phyloP scores from a whole-genome alignment of 2,113 vertebrate species.

The Chionomys nivalis region DNA sequence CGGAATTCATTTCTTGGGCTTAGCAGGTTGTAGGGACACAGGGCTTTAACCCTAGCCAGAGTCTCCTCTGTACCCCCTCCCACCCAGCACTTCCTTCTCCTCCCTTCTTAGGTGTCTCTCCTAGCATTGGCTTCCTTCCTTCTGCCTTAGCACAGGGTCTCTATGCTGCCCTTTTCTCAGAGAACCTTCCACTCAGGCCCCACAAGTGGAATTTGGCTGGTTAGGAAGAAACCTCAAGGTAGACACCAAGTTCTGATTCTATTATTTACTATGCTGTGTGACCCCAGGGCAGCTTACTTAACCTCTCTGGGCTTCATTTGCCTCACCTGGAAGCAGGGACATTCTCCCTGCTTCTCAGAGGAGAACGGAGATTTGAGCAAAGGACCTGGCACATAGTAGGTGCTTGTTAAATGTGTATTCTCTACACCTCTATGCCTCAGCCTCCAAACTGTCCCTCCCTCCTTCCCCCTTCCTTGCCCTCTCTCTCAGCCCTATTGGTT shows the following conservation, averaged over 20 bases:
- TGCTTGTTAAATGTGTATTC: background rate
- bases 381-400: background rate
- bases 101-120: background rate
- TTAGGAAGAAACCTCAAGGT: accelerated
- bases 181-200: background rate
- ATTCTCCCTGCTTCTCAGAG: background rate
- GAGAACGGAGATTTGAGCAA: background rate
- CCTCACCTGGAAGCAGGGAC: background rate
- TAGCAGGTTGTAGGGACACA: constrained; percentile 82
- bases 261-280: constrained; percentile 1
- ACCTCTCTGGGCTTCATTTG: constrained; percentile 61
- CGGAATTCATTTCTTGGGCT: constrained; percentile 87
- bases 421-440: background rate
- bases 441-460: background rate
- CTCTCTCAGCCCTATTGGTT: background rate
- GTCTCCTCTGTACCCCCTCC: constrained; percentile 17
- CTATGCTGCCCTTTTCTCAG: background rate
- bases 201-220: accelerated
- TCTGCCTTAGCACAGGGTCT: background rate
- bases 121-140: background rate
- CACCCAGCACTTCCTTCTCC: background rate
- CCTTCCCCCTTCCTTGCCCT: background rate
- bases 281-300: background rate
- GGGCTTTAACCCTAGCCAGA: constrained; percentile 59
- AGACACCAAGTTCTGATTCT: background rate